phyloP scores from a whole-genome alignment of 2,113 vertebrate genomes.

The Rhadina sibilatrix region DNA sequence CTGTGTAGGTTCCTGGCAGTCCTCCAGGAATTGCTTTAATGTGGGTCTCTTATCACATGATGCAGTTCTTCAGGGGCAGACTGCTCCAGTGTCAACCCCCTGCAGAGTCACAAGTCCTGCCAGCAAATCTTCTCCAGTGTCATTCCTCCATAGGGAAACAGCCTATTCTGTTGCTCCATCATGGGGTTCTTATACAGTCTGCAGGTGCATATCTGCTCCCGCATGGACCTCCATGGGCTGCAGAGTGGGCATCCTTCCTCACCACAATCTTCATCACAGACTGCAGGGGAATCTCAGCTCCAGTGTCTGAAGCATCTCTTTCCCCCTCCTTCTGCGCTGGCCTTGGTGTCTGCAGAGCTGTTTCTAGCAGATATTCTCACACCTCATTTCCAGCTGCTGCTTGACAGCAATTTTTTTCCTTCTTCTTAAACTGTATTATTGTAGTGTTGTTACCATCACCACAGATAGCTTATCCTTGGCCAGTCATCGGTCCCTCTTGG shows the following conservation, averaged over 20 bases:
- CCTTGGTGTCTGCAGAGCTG: neutral
- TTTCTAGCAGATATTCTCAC: neutral
- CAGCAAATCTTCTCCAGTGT: rapidly evolving
- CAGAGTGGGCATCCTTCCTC: rapidly evolving
- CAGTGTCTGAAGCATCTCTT: rapidly evolving
- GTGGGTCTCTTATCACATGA: rapidly evolving
- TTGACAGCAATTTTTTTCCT: neutral
- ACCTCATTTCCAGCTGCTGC: neutral
- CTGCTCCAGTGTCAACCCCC: rapidly evolving
- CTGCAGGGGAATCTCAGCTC: neutral
- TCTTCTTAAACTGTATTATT: neutral
- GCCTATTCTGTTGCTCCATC: rapidly evolving
- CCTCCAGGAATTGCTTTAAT: neutral
- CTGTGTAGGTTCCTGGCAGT: neutral
- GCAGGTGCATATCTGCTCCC: neutral
- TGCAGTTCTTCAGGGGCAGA: neutral
- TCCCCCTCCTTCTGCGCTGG: neutral
- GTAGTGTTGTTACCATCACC: rapidly evolving
- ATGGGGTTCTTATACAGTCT: rapidly evolving
- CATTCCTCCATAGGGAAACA: rapidly evolving
- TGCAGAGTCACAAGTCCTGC: too few species aligned
- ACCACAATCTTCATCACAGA: rapidly evolving
- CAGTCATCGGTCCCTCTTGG: rapidly evolving
- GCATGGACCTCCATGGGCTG: rapidly evolving
- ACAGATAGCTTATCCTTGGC: neutral